Base-by-base conservation (phyloP, 1,140 invertebrate species). In the Cataglyphis hispanica region DNA sequence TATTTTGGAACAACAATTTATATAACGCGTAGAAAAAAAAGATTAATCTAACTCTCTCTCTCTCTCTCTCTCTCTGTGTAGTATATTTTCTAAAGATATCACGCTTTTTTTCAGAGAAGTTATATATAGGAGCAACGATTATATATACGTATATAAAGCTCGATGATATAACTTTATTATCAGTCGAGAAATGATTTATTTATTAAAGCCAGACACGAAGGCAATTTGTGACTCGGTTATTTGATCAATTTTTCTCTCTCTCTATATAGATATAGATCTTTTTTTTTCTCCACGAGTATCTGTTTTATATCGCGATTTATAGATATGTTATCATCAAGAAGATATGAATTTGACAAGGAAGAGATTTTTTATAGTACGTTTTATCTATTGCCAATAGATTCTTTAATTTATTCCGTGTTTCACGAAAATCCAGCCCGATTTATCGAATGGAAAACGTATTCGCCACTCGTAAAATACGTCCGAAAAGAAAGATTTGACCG, bases 171-270 rank as follows among this genome's bases (percentile, higher is more conserved):
- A 69, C 50, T 69, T 80, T 27, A 60, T 83, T 83, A 83, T 83
- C 78, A 83, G 67, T 83, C 67, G 37, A 83, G 53, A 74, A 74
- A 83, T 27, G 78, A 83, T 83, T 72, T 83, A 74, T 43, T 83
- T 40, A 60, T 60, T 74, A 74, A 83, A 83, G 78, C 67, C 67
- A 83, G 53, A 61, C 53, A 22, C 70, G 77, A 80, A 80, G 77
- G 77, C 64, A 80, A 74, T 74, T 83, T 72, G 67, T 83, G 67
- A 72, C 19, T 70, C 34, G 66, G 7, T 72, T 61, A 43, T 6
- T 74, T 53, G 16, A 43, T 83, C 8, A 22, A 22, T 83, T 83
- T 61, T 61, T 40, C n/a, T 83, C n/a, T 16, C 43, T 46, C 43
- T 46, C 1, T 43, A n/a, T 53, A 40, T n/a, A 25, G 25, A n/a